Evolutionary conservation across 2,888 invertebrate genomes (phyloP).

Genomic region (Teleiodes luculella): DNA sequence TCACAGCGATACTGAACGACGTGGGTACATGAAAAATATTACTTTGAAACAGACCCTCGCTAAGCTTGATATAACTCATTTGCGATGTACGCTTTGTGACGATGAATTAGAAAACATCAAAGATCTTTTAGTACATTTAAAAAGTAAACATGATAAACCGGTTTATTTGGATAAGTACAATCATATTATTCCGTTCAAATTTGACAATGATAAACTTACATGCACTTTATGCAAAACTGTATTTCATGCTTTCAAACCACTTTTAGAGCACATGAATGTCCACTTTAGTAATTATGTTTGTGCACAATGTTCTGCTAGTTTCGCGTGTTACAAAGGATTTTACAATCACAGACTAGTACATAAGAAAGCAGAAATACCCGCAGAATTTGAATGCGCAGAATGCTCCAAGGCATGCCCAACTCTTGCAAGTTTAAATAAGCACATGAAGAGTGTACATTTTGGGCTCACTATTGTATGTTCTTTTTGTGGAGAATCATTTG

Average conservation of each 20-base stretch:
- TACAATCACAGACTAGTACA: conserved; percentile 32
- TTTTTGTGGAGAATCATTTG: conserved; percentile 38
- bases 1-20: not conserved
- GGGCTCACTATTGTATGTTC: conserved; percentile 34
- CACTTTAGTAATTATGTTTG: conserved; percentile 51
- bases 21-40: not conserved
- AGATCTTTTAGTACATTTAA: conserved; percentile 25
- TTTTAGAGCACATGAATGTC: conserved; percentile 43
- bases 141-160: conserved; percentile 25
- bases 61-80: conserved; percentile 50
- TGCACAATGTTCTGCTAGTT: conserved; percentile 38
- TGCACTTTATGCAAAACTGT: conserved; percentile 33
- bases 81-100: conserved; percentile 46
- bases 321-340: conserved; percentile 32
- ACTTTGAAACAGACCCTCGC: conserved; percentile 29
- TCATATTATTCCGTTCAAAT: conserved; percentile 46
- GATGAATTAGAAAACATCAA: conserved; percentile 34
- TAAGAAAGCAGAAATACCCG: conserved; percentile 32
- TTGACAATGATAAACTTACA: conserved; percentile 28
- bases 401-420: conserved; percentile 59
- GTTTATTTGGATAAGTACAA: conserved; percentile 33
- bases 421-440: conserved; percentile 23
- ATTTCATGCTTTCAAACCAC: conserved; percentile 32
- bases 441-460: not conserved
- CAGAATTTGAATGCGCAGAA: conserved; percentile 47